Evolutionary conservation across 2,888 invertebrate species (phyloP).

Genomic region (Steinernema hermaphroditum): DNA sequence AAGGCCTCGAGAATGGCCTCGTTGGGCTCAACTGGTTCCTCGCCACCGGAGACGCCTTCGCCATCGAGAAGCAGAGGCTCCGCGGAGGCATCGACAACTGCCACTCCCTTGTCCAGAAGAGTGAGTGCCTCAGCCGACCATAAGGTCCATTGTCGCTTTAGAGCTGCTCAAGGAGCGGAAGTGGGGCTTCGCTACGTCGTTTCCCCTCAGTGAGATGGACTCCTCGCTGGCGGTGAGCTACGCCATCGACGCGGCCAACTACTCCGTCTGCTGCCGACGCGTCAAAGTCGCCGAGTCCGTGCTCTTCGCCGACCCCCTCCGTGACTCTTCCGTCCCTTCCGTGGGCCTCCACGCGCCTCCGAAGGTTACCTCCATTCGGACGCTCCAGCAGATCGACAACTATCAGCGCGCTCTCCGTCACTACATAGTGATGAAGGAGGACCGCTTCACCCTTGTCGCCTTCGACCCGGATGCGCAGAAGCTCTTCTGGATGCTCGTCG

Average conservation of each 20-base stretch:
- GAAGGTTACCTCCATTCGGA: conserved; percentile 52
- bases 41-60: conserved; percentile 59
- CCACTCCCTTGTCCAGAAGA: conserved; percentile 58
- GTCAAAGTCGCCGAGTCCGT: conserved; percentile 48
- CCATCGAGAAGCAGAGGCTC: conserved; percentile 61
- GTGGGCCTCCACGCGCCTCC: conserved; percentile 47
- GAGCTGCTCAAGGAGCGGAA: conserved; percentile 45
- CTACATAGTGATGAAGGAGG: conserved; percentile 61
- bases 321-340: conserved; percentile 53
- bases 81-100: conserved; percentile 61
- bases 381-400: conserved; percentile 48
- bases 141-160: conserved; percentile 32
- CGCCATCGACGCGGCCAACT: conserved; percentile 41
- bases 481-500: conserved; percentile 59
- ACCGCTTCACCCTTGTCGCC: conserved; percentile 56
- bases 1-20: conserved; percentile 56
- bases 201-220: conserved; percentile 54
- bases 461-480: conserved; percentile 53
- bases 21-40: conserved; percentile 60
- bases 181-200: conserved; percentile 44
- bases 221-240: conserved; percentile 58
- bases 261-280: conserved; percentile 55
- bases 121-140: conserved; percentile 34
- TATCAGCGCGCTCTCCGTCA: conserved; percentile 60
- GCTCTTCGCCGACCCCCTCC: conserved; percentile 57